Evolutionary conservation across 1,140 invertebrate species (phyloP).

Genomic region (Leguminivora glycinivorella): DNA sequence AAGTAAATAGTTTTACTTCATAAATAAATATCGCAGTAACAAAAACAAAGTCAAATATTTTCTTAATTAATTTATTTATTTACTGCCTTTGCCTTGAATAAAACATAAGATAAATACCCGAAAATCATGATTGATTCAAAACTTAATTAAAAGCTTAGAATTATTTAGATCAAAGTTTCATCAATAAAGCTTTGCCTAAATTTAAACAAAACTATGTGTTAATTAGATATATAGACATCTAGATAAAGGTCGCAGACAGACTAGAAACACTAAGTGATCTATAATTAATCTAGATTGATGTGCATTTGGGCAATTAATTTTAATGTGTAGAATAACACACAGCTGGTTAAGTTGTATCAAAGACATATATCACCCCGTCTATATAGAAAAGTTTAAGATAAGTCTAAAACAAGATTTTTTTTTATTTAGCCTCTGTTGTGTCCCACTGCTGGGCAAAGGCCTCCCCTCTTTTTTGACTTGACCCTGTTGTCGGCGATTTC

Average conservation of each 20-base stretch:
- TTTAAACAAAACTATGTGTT: background rate
- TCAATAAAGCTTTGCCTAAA: background rate
- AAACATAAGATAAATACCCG: background rate
- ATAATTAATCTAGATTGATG: background rate
- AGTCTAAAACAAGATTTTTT: too few species aligned
- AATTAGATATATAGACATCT: background rate
- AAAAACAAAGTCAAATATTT: too few species aligned
- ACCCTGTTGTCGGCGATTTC: too few species aligned
- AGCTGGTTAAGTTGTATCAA: background rate
- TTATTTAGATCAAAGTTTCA: background rate
- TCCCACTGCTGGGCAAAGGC: too few species aligned
- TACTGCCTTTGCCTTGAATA: too few species aligned
- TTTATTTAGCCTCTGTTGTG: too few species aligned
- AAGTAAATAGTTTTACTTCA: too few species aligned
- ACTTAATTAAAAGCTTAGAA: background rate
- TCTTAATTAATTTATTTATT: too few species aligned
- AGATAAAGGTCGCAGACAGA: background rate
- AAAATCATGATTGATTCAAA: background rate
- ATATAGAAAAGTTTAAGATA: too few species aligned
- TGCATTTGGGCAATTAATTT: background rate
- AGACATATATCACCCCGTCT: too few species aligned
- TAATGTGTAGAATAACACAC: background rate
- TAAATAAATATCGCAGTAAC: too few species aligned
- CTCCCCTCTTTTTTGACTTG: too few species aligned
- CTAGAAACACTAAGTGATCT: background rate